Conservation (phyloP, 2,888 invertebrate genomes). For the Prenolepis imparis region DNA sequence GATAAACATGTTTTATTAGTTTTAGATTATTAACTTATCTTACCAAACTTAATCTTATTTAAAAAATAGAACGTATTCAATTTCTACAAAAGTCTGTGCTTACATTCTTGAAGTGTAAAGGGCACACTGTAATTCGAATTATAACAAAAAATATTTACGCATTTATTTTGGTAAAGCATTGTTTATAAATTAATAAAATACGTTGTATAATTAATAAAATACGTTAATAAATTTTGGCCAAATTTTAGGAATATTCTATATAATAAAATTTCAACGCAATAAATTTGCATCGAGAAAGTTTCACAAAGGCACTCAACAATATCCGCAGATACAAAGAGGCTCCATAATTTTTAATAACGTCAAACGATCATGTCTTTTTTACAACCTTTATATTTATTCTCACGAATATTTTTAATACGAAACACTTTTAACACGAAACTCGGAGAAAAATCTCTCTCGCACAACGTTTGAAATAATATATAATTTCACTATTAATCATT, state of each 20-base stretch:
- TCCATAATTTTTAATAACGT: conserved; percentile 15
- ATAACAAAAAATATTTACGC: neutral
- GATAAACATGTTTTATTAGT: neutral
- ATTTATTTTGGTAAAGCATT: neutral
- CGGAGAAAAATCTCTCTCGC: neutral
- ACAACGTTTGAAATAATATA: neutral
- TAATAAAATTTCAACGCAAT: neutral
- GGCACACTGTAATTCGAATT: neutral
- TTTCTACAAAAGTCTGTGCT: neutral
- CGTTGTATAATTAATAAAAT: neutral
- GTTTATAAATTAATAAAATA: conserved; percentile 5
- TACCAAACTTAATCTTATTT: neutral
- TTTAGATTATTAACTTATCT: neutral
- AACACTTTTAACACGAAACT: neutral
- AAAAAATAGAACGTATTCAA: neutral
- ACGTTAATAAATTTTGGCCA: neutral
- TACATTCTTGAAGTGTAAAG: neutral
- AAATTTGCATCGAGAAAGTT: conserved; percentile 1
- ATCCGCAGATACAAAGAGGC: neutral
- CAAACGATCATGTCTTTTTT: neutral
- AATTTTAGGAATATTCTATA: neutral
- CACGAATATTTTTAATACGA: neutral
- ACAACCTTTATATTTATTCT: neutral
- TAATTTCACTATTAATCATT: neutral
- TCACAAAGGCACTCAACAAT: neutral